Evolutionary conservation across 2,797 vertebrate genomes (phyloP).

Genomic region (Crax fasciolata): DNA sequence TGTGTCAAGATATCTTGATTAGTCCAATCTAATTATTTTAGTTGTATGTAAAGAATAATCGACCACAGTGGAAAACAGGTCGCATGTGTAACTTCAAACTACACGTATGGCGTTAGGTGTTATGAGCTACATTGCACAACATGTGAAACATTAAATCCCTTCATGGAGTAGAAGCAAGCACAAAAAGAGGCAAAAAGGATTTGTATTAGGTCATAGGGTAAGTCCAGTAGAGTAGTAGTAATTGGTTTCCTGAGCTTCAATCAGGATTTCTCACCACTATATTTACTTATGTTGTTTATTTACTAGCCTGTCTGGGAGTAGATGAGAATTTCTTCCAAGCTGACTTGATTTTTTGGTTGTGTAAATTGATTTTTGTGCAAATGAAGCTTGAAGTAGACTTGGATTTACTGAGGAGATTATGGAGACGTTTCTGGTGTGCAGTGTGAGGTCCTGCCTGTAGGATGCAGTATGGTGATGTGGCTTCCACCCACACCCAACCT

Average conservation of each 20-base stretch:
- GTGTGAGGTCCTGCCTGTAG: neutral
- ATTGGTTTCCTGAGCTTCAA: neutral
- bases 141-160: neutral
- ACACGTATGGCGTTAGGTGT: neutral
- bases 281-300: neutral
- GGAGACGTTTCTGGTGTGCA: neutral
- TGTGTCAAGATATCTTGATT: neutral
- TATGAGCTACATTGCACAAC: neutral
- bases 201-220: neutral
- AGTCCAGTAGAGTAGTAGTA: neutral
- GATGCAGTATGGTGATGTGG: neutral
- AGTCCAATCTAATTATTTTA: neutral
- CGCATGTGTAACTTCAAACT: neutral
- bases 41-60: neutral
- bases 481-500: neutral
- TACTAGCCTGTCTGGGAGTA: neutral
- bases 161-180: neutral
- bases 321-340: neutral
- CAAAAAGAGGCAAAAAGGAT: neutral
- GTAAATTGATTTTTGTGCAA: neutral
- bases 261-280: neutral
- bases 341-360: neutral
- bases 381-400: neutral
- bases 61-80: neutral
- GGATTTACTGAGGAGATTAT: neutral